Evolutionary conservation across 2,797 vertebrate genomes (phyloP).

Genomic region (Oreochromis grahami): DNA sequence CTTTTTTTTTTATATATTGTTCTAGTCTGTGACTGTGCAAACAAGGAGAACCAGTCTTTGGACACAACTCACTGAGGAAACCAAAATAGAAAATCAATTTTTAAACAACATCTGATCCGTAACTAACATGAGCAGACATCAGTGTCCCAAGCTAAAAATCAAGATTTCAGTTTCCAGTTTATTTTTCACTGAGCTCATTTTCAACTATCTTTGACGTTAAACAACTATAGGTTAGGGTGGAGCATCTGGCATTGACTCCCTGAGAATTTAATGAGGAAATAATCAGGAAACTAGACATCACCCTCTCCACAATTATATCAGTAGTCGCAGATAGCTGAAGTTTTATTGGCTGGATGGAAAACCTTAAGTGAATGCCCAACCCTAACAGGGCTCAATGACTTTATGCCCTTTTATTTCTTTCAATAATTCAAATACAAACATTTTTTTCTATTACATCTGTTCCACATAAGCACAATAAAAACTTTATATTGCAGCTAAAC

Average conservation of each 20-base stretch:
- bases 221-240: not conserved
- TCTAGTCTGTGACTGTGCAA: not conserved
- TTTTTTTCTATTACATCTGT: not conserved
- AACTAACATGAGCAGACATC: not conserved
- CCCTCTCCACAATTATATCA: not conserved
- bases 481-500: not conserved
- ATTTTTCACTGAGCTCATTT: not conserved
- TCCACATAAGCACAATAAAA: not conserved
- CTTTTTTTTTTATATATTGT: not conserved
- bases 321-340: not conserved
- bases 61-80: rapidly evolving
- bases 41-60: not conserved
- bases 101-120: not conserved
- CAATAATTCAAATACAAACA: not conserved
- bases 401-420: not conserved
- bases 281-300: not conserved
- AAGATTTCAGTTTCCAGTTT: not conserved
- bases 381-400: not conserved
- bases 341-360: not conserved
- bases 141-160: not conserved
- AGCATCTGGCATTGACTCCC: not conserved
- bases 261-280: not conserved
- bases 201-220: too few relatives aligned
- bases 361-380: not conserved
- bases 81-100: not conserved